Evolutionary conservation across 2,113 vertebrate species (phyloP).

Genomic region (Ceyx margarethae): DNA sequence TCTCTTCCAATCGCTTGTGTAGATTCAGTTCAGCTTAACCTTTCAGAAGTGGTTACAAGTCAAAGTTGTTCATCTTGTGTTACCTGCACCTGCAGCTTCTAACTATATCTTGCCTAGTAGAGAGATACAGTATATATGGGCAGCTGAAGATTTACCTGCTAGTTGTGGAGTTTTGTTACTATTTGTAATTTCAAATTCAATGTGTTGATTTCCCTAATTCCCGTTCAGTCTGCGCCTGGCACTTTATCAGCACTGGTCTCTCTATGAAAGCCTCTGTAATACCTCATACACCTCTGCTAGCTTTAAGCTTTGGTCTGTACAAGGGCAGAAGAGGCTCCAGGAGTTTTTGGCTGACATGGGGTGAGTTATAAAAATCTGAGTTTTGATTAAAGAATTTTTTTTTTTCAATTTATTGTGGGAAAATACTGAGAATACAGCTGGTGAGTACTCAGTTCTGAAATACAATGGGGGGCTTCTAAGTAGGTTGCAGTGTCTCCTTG

Average conservation of each 20-base stretch:
- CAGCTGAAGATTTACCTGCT: neutral
- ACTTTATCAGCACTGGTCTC: conserved; percentile 97
- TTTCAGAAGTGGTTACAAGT: neutral
- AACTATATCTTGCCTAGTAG: neutral
- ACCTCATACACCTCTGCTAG: conserved; percentile 89
- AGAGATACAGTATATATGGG: neutral
- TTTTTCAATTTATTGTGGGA: neutral
- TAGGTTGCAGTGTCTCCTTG: neutral
- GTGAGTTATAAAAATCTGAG: conserved; percentile 67
- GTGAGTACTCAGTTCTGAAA: neutral
- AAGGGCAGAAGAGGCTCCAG: conserved; percentile 93
- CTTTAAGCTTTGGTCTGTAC: conserved; percentile 94
- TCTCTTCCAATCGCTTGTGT: rapidly evolving
- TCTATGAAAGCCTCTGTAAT: conserved; percentile 94
- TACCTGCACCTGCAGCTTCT: neutral
- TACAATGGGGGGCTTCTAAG: neutral
- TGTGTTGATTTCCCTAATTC: conserved; percentile 61
- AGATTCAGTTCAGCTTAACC: neutral
- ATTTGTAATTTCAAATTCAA: neutral
- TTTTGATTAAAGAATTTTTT: rapidly evolving
- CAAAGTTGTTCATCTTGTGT: neutral
- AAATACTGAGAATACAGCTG: neutral
- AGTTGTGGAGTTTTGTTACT: neutral
- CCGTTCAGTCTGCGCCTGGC: conserved; percentile 83
- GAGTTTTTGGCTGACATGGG: conserved; percentile 98